These are phyloP conservation scores for Sarcophaga bullata DNA, from an alignment of 1,140 invertebrate genomes.

Conservation along the genomic window DNA sequence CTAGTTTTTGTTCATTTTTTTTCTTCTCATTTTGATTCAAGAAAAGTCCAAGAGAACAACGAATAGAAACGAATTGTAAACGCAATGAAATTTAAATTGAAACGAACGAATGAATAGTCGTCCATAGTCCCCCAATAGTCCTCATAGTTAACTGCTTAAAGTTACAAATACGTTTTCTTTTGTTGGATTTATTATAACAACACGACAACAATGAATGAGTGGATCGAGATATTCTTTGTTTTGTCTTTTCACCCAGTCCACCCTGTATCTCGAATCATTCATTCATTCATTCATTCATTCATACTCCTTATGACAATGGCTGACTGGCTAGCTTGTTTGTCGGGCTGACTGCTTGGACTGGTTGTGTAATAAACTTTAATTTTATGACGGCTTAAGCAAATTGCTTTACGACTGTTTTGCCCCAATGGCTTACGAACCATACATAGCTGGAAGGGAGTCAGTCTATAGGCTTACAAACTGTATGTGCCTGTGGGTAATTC, in stretches of 20 bases:
- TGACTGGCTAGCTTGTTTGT: too few species aligned
- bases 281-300: too few species aligned
- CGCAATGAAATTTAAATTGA: too few species aligned
- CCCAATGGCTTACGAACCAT: background rate
- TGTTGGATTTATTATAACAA: background rate
- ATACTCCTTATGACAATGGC: too few species aligned
- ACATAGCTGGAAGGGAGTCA: background rate
- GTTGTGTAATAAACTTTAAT: constrained; percentile 23
- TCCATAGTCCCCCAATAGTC: too few species aligned
- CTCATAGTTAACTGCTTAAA: background rate
- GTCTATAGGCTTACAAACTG: too few species aligned
- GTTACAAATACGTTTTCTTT: background rate
- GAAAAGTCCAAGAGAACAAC: too few species aligned
- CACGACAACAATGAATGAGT: background rate
- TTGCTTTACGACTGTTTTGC: background rate
- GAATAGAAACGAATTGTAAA: too few species aligned
- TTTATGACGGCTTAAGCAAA: constrained; percentile 26
- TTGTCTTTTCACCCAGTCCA: background rate
- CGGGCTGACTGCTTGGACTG: background rate
- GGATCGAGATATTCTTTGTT: background rate
- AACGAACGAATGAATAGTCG: too few species aligned
- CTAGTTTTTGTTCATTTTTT: too few species aligned
- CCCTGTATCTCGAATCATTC: background rate
- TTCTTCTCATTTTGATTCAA: too few species aligned
- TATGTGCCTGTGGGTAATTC: too few species aligned